phyloP scores from a whole-genome alignment of 1,140 invertebrate species.

The Tigriopus japonicus region DNA sequence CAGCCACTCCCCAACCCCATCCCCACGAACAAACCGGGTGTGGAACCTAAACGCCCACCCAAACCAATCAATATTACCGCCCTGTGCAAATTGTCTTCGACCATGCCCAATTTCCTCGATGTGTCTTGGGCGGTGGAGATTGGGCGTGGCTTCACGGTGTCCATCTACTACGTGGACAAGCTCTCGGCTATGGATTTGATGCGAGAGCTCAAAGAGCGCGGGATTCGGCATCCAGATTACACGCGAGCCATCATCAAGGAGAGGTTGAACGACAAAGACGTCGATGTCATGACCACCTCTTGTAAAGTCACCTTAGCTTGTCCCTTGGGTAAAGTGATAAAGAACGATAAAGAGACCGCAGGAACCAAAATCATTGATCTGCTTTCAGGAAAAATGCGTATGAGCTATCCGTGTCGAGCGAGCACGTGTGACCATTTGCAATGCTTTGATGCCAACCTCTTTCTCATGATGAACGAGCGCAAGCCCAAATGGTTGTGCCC shows the following conservation, averaged over 20 bases:
- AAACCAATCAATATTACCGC: slow-evolving; percentile 86
- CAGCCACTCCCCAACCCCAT: slow-evolving; percentile 85
- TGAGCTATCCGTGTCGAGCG: slow-evolving; percentile 31
- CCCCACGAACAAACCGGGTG: slow-evolving; percentile 89
- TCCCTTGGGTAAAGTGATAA: slow-evolving; percentile 53
- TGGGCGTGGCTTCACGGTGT: slow-evolving; percentile 46
- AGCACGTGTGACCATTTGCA: slow-evolving; percentile 36
- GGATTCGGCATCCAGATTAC: slow-evolving; percentile 65
- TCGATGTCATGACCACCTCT: slow-evolving; percentile 84
- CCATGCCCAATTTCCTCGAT: slow-evolving; percentile 56
- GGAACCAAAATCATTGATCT: neutral
- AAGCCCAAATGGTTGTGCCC: slow-evolving; percentile 40
- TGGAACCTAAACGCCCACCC: slow-evolving; percentile 86
- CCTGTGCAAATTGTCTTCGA: slow-evolving; percentile 70
- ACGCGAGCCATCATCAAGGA: slow-evolving; percentile 80
- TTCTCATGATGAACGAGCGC: slow-evolving; percentile 41
- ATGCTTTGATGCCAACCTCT: slow-evolving; percentile 37
- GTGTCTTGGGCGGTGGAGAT: slow-evolving; percentile 80
- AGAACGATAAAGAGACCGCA: neutral
- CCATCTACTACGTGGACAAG: slow-evolving; percentile 71
- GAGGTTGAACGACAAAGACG: slow-evolving; percentile 71
- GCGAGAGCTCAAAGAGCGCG: slow-evolving; percentile 59
- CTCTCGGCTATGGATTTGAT: slow-evolving; percentile 61
- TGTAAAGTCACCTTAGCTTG: slow-evolving; percentile 71
- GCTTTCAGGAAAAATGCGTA: slow-evolving; percentile 31